Conservation (phyloP, 2,113 vertebrate species). For the Oxyura jamaicensis region DNA sequence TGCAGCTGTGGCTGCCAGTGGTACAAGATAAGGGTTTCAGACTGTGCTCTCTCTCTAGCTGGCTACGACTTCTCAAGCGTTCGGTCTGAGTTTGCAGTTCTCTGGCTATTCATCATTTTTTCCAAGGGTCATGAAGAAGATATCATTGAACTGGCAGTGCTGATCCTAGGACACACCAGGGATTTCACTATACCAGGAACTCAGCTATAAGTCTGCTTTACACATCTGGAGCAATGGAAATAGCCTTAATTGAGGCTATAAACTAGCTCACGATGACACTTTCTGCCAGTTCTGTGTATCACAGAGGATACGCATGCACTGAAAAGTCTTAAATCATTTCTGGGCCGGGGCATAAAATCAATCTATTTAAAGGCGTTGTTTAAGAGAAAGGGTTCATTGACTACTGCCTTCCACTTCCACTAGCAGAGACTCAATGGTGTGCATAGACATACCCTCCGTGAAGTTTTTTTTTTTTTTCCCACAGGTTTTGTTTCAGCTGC, state of each 20-base stretch:
- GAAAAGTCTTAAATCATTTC: slow-evolving; percentile 27
- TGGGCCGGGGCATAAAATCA: slow-evolving; percentile 34
- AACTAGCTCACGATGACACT: slow-evolving; percentile 49
- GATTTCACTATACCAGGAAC: slow-evolving; percentile 1
- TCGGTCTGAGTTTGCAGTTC: slow-evolving; percentile 6
- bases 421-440: not conserved
- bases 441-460: not conserved
- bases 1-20: not conserved
- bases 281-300: slow-evolving; percentile 35
- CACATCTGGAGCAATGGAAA: slow-evolving; percentile 59
- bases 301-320: not conserved
- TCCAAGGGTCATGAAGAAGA: slow-evolving; percentile 47
- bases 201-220: slow-evolving; percentile 50
- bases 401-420: not conserved
- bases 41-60: not conserved
- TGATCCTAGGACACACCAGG: slow-evolving; percentile 18
- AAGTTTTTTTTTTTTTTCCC: not conserved
- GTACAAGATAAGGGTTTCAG: not conserved
- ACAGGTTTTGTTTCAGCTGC: not conserved
- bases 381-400: slow-evolving; percentile 37
- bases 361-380: slow-evolving; percentile 35
- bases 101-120: slow-evolving; percentile 21
- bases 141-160: slow-evolving; percentile 1
- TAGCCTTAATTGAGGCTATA: slow-evolving; percentile 48
- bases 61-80: not conserved